These are phyloP conservation scores for Manis crassicaudata DNA, from an alignment of 2,797 vertebrate species.

Conservation along the genomic window DNA sequence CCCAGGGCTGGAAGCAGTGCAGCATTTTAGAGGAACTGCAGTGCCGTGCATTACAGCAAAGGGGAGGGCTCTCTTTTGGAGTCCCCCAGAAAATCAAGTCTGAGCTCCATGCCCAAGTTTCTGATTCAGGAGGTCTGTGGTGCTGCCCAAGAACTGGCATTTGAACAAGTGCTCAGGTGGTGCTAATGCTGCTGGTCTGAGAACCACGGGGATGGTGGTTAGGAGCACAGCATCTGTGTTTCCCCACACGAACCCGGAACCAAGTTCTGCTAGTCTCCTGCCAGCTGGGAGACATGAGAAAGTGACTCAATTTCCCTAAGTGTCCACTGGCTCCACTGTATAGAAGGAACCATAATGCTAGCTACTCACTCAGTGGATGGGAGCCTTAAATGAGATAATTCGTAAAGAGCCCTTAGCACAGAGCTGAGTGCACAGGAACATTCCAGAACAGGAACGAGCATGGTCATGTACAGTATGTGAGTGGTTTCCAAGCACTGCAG, in stretches of 20 bases:
- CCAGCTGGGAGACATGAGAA: background rate
- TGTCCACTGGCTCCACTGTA: rapidly evolving
- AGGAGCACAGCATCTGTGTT: too few species aligned
- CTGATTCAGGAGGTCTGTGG: background rate
- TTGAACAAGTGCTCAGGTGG: background rate
- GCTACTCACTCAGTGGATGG: rapidly evolving
- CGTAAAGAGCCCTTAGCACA: background rate
- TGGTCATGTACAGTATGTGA: rapidly evolving
- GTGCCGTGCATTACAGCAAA: rapidly evolving
- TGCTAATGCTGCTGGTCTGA: background rate
- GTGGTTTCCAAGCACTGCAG: rapidly evolving
- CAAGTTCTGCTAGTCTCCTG: background rate
- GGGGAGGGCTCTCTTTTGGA: rapidly evolving
- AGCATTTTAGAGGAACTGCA: background rate
- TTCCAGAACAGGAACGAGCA: rapidly evolving
- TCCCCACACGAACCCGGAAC: too few species aligned
- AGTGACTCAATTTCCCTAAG: background rate
- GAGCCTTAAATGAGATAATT: background rate
- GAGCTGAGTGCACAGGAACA: background rate
- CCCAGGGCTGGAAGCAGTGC: background rate
- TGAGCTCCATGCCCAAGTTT: background rate
- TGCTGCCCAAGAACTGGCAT: background rate
- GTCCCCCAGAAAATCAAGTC: background rate
- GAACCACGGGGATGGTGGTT: rapidly evolving
- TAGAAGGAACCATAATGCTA: rapidly evolving